These are phyloP conservation scores for Tenthredo amoena DNA, from an alignment of 2,888 invertebrate species.

Conservation along the genomic window DNA sequence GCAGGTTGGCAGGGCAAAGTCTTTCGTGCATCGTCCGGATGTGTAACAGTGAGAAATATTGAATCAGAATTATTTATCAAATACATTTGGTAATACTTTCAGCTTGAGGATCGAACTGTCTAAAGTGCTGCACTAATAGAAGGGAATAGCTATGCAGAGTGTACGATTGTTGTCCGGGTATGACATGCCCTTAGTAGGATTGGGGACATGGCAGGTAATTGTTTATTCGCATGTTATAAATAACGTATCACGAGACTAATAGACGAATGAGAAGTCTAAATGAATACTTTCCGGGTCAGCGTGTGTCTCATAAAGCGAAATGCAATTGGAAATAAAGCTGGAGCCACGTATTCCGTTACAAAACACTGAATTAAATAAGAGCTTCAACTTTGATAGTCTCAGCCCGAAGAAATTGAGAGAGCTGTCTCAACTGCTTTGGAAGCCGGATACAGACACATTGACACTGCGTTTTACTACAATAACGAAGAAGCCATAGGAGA, in stretches of 20 bases:
- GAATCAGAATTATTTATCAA: background rate
- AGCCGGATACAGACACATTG: slow-evolving; percentile 87
- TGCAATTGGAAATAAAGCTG: background rate
- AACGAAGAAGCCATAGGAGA: slow-evolving; percentile 88
- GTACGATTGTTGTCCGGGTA: slow-evolving; percentile 75
- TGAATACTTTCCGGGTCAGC: background rate
- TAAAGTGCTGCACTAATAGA: background rate
- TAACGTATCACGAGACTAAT: background rate
- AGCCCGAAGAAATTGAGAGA: slow-evolving; percentile 83
- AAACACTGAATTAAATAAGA: background rate
- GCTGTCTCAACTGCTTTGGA: slow-evolving; percentile 84
- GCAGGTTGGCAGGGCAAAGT: background rate
- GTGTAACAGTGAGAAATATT: background rate
- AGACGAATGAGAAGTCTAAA: background rate
- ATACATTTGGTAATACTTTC: slow-evolving; percentile 21
- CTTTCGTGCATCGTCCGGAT: background rate
- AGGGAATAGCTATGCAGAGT: slow-evolving; percentile 62
- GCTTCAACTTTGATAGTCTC: slow-evolving; percentile 78
- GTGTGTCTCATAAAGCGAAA: background rate
- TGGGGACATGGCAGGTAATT: slow-evolving; percentile 87
- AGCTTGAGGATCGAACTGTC: background rate
- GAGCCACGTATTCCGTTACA: background rate
- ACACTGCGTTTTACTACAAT: slow-evolving; percentile 89
- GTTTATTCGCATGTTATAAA: background rate
- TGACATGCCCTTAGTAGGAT: slow-evolving; percentile 85